Evolutionary conservation across 2,888 invertebrate species (phyloP).

Genomic region (Drosophila sordidula): DNA sequence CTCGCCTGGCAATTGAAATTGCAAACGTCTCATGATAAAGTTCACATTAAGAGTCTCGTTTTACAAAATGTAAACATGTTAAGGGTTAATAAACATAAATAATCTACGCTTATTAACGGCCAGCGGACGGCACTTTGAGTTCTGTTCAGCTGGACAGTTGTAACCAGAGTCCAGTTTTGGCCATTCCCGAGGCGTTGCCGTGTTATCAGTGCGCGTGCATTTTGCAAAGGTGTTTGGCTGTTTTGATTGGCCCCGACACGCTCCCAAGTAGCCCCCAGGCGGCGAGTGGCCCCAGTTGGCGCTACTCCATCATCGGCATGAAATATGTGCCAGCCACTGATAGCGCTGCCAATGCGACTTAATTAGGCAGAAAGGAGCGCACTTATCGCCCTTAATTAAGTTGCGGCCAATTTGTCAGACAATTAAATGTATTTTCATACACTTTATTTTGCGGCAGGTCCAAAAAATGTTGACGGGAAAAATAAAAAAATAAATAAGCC

Average conservation of each 20-base stretch:
- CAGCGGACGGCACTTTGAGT: conserved; percentile 52
- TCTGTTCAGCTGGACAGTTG: conserved; percentile 15
- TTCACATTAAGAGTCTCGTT: conserved; percentile 85
- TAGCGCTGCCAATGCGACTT: conserved; percentile 71
- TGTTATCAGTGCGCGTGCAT: conserved; percentile 82
- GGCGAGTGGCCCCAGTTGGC: conserved; percentile 42
- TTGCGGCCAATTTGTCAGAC: conserved; percentile 81
- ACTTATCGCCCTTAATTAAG: conserved; percentile 78
- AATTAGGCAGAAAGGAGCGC: conserved; percentile 53
- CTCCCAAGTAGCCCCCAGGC: conserved; percentile 45
- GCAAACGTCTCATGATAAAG: conserved; percentile 79
- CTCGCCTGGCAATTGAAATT: conserved; percentile 58
- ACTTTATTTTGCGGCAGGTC: conserved; percentile 59
- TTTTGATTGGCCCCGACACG: conserved; percentile 65
- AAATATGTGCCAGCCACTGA: conserved; percentile 72
- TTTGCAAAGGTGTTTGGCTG: conserved; percentile 83
- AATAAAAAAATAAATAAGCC: conserved; percentile 9
- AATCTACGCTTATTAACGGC: conserved; percentile 82
- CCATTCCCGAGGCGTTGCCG: conserved; percentile 28
- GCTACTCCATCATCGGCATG: conserved; percentile 55
- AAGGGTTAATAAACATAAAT: conserved; percentile 84
- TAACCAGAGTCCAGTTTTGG: conserved; percentile 3
- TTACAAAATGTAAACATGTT: conserved; percentile 85
- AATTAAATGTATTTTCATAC: conserved; percentile 56
- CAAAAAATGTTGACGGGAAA: conserved; percentile 4